A percentile compares a stretch with the other conserved stretches of the same genome.
These are phyloP conservation scores for Beroe forskalii DNA, from an alignment of 37 sponge, comb jelly and placozoan species.

Conservation along the genomic window DNA sequence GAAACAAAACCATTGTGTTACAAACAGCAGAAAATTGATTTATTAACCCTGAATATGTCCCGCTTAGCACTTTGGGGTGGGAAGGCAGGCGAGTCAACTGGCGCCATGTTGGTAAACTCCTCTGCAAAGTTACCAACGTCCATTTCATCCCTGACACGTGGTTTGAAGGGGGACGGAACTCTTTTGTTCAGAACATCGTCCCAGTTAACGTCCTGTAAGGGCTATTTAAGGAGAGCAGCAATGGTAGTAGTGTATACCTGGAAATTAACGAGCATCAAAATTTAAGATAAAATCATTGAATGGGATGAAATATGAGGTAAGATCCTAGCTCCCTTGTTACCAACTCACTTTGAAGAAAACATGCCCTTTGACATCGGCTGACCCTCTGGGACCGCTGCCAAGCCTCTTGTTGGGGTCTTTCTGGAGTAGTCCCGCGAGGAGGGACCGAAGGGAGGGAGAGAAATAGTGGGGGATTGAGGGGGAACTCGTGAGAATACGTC, in stretches of 20 bases:
- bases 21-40: no score
- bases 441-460: conserved; percentile 60
- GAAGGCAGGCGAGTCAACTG: conserved; percentile 85
- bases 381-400: conserved; percentile 74
- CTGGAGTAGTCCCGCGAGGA: conserved; percentile 73
- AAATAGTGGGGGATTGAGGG: conserved; percentile 73
- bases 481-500: conserved; percentile 74
- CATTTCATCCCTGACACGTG: conserved; percentile 76
- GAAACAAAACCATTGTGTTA: no score
- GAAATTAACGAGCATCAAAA: no score
- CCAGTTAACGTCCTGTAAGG: conserved; percentile 74
- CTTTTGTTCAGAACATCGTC: conserved; percentile 71
- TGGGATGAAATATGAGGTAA: no score
- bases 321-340: no score
- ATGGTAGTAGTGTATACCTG: no score
- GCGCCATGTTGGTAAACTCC: conserved; percentile 83
- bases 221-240: no score
- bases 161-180: conserved; percentile 80
- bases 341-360: conserved; percentile 79
- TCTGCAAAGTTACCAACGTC: conserved; percentile 91
- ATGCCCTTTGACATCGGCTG: conserved; percentile 80
- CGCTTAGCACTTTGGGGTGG: conserved; percentile 69
- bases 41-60: conserved; percentile 51
- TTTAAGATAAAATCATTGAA: no score
- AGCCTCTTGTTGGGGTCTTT: conserved; percentile 78